Base-by-base conservation (phyloP, 2,888 invertebrate species). In the Aporophyla nigra region DNA sequence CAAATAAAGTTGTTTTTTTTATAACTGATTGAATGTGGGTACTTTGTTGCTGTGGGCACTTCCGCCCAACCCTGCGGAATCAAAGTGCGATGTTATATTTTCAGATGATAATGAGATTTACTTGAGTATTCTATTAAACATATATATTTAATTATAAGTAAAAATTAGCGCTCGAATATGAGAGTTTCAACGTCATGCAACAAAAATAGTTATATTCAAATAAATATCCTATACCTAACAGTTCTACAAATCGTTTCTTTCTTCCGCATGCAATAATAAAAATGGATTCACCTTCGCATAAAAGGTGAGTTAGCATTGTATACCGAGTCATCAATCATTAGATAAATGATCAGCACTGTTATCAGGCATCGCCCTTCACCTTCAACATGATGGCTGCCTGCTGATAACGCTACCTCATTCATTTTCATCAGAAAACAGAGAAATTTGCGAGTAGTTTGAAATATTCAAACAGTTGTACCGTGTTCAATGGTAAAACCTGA, bases 341-440 rank as follows among this genome's bases (percentile, higher is more conserved):
- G 75, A 82, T 84, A 82, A 78, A 74, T 74, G 71, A 79, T 82
- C 68, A 75, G 66, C 40, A 61, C 10, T 51, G 62, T 79, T 86
- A 86, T 86, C 85, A 63, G 7, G n/a, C 53, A 84, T 86, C 87
- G 76, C n/a, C 78, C 82, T 86, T 86, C 61, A 86, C 82, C 78
- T 86, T 67, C 53, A 65, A 56, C 68, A 70, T 49, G 74, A 73
- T 58, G 63, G 61, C 68, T 79, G 70, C 67, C 62, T 9, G 27
- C 43, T 61, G 84, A 74, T 78, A 70, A 61, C 27, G 33, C 1
- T 5, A 54, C 71, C 70, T 71, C 74, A 81, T 84, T 84, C 63
- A 71, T 84, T 82, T 79, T 67, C 73, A 81, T 81, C 68, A 72
- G 9, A 16, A 7, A 56, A 82, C 10, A 40, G 49, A 61, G 66